phyloP scores from a whole-genome alignment of 2,113 vertebrate genomes.

The Pipra filicauda region DNA sequence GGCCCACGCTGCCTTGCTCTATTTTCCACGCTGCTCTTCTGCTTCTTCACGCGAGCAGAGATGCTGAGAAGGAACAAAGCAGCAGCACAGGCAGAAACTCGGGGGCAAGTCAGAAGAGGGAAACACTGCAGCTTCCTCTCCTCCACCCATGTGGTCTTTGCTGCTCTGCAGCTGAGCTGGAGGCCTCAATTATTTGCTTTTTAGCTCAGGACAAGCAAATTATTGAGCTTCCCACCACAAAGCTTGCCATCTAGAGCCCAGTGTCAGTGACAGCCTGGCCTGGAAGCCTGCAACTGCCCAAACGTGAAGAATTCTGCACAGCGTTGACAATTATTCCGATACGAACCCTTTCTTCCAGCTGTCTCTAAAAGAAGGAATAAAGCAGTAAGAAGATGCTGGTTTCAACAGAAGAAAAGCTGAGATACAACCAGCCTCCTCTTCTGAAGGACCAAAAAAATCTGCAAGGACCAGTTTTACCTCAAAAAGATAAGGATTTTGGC shows the following conservation, averaged over 20 bases:
- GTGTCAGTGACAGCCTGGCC: neutral
- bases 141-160: neutral
- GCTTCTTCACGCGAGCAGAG: neutral
- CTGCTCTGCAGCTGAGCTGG: neutral
- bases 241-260: neutral
- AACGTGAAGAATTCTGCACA: neutral
- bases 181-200: neutral
- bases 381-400: neutral
- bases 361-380: neutral
- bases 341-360: neutral
- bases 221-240: neutral
- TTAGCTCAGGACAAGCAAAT: neutral
- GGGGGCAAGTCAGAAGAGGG: neutral
- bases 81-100: neutral
- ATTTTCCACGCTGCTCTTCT: conserved; percentile 36
- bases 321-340: accelerated
- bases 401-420: neutral
- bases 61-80: neutral
- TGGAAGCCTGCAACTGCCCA: neutral
- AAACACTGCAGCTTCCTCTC: neutral
- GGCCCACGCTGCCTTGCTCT: conserved; percentile 45
- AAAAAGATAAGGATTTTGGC: neutral
- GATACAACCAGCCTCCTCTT: neutral
- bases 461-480: neutral
- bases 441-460: neutral